phyloP scores from a whole-genome alignment of 1,140 invertebrate genomes.

The Metopolophium dirhodum region DNA sequence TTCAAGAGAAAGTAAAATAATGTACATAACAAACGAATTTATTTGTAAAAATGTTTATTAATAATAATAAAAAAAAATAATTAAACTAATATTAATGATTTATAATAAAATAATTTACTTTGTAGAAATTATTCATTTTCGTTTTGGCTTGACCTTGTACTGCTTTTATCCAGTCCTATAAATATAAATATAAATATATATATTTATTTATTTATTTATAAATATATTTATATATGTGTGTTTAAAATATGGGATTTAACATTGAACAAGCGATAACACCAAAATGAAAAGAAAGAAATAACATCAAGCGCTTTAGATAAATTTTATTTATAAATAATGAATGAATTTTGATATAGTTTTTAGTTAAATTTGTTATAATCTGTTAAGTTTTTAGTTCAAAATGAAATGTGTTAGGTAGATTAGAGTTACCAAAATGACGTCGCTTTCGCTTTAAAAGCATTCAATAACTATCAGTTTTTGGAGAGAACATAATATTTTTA shows the following conservation, averaged over 20 bases:
- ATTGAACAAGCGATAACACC: constrained; percentile 53
- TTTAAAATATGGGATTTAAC: constrained; percentile 51
- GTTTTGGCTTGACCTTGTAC: constrained; percentile 39
- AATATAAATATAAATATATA: not conserved
- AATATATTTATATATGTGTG: not conserved
- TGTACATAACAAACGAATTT: constrained; percentile 57
- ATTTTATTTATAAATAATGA: constrained; percentile 26
- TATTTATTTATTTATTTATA: not conserved
- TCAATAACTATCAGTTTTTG: constrained; percentile 30
- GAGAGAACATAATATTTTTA: constrained; percentile 2
- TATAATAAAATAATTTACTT: not conserved
- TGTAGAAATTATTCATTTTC: constrained; percentile 21
- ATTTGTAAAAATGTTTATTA: constrained; percentile 46
- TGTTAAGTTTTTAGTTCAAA: constrained; percentile 52
- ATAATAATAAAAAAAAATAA: constrained; percentile 40
- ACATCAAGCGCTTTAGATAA: constrained; percentile 53
- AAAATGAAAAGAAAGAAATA: constrained; percentile 39
- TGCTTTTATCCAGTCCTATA: constrained; percentile 32
- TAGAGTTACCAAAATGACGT: constrained; percentile 57
- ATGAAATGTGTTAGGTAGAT: constrained; percentile 29
- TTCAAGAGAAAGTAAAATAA: constrained; percentile 54
- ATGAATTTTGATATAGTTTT: constrained; percentile 18
- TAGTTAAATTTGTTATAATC: constrained; percentile 53
- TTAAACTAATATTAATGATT: constrained; percentile 1
- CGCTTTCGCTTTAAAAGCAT: constrained; percentile 53